Base-by-base conservation (phyloP, 2,888 invertebrate species). In the Pteria penguin region DNA sequence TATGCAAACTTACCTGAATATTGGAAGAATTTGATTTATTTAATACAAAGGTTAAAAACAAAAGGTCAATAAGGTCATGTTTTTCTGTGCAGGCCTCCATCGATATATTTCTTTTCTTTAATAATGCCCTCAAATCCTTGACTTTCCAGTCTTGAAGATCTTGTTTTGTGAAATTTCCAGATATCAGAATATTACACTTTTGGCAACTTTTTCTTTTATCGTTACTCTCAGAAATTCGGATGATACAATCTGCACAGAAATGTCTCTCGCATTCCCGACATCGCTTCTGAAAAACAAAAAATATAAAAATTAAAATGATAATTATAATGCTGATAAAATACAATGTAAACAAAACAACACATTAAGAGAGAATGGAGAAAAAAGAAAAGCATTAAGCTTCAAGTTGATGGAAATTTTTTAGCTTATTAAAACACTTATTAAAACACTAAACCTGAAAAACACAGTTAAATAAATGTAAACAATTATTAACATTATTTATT, bases 41-140 rank as follows among this genome's bases (percentile, higher is more conserved):
- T n/a, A n/a, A n/a, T n/a, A n/a, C 86, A 74, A 82, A 87, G 72
- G 86, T 81, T 18, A 74, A 71, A 52, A 91, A 76, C 26, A 91
- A 74, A 22, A 91, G 78, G 33, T 91, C 91, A 29, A 91, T 88
- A 18, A 92, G 80, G 75, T 92, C 91, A 69, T 87, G 82, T 72
- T 91, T 92, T 79, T 92, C 92, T 54, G 78, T 86, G 78, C 91
- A 91, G 27, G 86, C 86, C 26, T 83, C 79, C 18, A 87, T 88
- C 2, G 89, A 83, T 26, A 92, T 88, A 72, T 86, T 87, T 27
- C 86, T 84, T 57, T 80, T 84, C 27, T 81, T 76, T 22, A 92
- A 83, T 70, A 91, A 87, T n/a, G 85, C 81, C 32, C 87, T 84
- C 76, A 92, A 83, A 81, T 91, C 90, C 67, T 88, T 90, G 5